phyloP scores from a whole-genome alignment of 2,113 vertebrate species.

The Pelobates fuscus region DNA sequence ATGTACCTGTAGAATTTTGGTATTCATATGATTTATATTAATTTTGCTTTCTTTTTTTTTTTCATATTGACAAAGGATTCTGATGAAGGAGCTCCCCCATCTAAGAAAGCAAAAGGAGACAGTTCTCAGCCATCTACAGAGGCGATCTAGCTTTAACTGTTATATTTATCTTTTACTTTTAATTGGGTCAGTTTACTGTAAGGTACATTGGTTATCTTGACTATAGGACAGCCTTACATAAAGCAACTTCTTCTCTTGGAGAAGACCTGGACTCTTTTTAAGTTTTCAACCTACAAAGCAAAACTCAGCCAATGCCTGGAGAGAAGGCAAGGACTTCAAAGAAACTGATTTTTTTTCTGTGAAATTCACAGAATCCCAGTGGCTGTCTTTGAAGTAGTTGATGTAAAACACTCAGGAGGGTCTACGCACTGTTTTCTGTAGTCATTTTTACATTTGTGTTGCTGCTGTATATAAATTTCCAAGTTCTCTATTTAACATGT shows the following conservation, averaged over 20 bases:
- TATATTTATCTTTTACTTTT: constrained; percentile 53
- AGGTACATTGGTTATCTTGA: constrained; percentile 70
- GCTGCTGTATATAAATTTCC: constrained; percentile 81
- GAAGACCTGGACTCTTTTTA: constrained; percentile 68
- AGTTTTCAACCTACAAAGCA: constrained; percentile 72
- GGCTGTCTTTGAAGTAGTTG: constrained; percentile 73
- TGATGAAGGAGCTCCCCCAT: constrained; percentile 84
- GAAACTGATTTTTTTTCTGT: constrained; percentile 71
- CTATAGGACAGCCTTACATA: constrained; percentile 66
- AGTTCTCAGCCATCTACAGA: constrained; percentile 84
- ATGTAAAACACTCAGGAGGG: constrained; percentile 84
- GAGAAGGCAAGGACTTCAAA: constrained; percentile 70
- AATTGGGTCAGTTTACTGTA: constrained; percentile 63
- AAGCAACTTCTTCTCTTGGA: constrained; percentile 66
- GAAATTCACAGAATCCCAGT: constrained; percentile 66
- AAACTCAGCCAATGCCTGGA: constrained; percentile 74
- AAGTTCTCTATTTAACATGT: constrained; percentile 76
- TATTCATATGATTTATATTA: background rate
- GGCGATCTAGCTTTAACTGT: constrained; percentile 79
- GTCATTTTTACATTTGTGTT: constrained; percentile 86
- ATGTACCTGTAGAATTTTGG: background rate
- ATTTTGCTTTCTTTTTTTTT: background rate
- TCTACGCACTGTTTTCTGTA: constrained; percentile 89
- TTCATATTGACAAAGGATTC: constrained; percentile 73
- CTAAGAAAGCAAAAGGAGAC: constrained; percentile 94